Conservation (phyloP, 2,113 vertebrate genomes). For the Percina caprodes region DNA sequence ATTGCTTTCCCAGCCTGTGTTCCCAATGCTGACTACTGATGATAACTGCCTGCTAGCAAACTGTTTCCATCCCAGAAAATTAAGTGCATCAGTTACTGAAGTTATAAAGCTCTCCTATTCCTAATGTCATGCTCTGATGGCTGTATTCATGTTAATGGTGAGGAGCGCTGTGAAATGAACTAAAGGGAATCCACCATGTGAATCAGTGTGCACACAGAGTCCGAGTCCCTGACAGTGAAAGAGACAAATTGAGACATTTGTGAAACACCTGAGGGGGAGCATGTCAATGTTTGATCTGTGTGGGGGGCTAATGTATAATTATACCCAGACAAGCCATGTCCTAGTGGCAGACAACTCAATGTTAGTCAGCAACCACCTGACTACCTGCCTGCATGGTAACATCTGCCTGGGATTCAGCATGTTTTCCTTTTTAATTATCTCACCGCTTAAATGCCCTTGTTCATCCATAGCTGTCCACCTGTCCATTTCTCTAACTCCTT, state of each 20-base stretch:
- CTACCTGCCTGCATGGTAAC: constrained; percentile 12
- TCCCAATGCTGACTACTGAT: background rate
- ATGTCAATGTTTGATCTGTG: constrained; percentile 53
- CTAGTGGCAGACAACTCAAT: constrained; percentile 27
- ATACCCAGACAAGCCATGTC: constrained; percentile 7
- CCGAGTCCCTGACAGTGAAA: constrained; percentile 27
- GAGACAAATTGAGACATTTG: constrained; percentile 50
- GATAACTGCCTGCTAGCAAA: constrained; percentile 41
- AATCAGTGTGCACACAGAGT: background rate
- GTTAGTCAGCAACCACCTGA: constrained; percentile 49
- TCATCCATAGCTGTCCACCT: background rate
- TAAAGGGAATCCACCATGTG: background rate
- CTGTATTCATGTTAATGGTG: background rate
- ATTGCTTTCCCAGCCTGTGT: constrained; percentile 4
- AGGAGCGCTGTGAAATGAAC: background rate
- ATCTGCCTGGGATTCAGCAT: background rate
- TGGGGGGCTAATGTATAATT: constrained; percentile 52
- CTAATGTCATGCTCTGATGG: constrained; percentile 14
- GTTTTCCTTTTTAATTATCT: background rate
- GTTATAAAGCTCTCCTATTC: background rate
- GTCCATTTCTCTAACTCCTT: background rate
- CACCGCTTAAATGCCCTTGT: background rate
- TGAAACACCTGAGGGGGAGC: constrained; percentile 30
- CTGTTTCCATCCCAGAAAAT: constrained; percentile 12
- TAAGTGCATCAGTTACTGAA: background rate